phyloP scores from a whole-genome alignment of 2,797 vertebrate species.

The Tamandua tetradactyla region DNA sequence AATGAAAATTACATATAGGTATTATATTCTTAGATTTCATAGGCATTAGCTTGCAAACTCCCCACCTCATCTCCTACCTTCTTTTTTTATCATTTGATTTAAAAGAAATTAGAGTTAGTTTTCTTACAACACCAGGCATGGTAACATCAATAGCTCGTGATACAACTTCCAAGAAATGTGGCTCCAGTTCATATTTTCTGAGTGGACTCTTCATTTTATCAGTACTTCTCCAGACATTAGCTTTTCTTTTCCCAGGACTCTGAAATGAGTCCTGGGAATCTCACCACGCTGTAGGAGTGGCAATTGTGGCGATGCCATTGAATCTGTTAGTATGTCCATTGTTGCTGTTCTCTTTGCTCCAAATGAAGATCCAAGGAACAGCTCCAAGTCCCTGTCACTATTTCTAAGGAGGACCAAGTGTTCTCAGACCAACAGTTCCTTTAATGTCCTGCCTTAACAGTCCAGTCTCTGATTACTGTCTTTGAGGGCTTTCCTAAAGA shows the following conservation, averaged over 20 bases:
- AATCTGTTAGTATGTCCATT: neutral
- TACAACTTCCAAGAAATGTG: neutral
- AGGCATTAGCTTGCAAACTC: neutral
- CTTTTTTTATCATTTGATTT: neutral
- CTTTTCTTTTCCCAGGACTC: neutral
- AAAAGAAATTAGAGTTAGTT: slow-evolving; percentile 7
- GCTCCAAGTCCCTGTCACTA: neutral
- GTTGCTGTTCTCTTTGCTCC: neutral
- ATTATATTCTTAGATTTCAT: neutral
- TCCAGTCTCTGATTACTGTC: neutral
- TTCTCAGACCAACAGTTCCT: neutral
- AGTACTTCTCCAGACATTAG: neutral
- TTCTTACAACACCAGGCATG: neutral
- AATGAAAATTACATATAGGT: slow-evolving; percentile 24
- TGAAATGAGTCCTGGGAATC: neutral
- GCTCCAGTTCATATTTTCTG: neutral
- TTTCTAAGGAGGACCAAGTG: neutral
- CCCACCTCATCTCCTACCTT: neutral
- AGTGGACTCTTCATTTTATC: neutral
- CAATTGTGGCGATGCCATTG: neutral
- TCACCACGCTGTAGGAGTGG: neutral
- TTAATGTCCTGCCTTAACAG: neutral
- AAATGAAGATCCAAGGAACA: neutral
- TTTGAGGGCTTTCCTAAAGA: neutral
- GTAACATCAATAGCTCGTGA: neutral